Conservation (phyloP, 1,140 invertebrate genomes). For the Camponotus floridanus region DNA sequence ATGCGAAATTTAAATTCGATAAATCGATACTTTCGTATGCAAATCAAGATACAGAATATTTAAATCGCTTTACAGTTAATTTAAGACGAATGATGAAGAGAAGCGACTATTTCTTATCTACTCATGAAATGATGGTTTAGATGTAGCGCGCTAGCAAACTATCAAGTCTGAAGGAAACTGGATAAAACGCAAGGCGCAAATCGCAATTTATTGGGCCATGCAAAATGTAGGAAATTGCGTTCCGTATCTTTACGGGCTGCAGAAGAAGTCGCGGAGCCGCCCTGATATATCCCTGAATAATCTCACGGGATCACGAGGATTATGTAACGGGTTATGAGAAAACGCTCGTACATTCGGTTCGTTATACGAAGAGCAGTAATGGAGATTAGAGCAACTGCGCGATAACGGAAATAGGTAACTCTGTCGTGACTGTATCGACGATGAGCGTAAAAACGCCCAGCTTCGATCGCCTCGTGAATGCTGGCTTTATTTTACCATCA, state of each 20-base stretch:
- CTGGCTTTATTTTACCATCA: constrained; percentile 36
- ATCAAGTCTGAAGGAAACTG: constrained; percentile 20
- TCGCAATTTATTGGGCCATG: constrained; percentile 51
- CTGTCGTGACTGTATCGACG: constrained; percentile 13
- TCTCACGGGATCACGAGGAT: constrained; percentile 28
- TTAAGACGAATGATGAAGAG: constrained; percentile 28
- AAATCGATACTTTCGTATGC: background rate
- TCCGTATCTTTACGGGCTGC: constrained; percentile 50
- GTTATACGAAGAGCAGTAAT: constrained; percentile 11
- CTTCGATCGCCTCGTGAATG: constrained; percentile 30
- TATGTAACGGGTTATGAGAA: constrained; percentile 46
- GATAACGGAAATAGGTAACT: constrained; percentile 64
- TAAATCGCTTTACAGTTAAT: constrained; percentile 48
- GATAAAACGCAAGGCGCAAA: constrained; percentile 31
- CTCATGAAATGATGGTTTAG: constrained; percentile 36
- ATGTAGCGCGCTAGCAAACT: constrained; percentile 9
- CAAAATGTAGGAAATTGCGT: constrained; percentile 48
- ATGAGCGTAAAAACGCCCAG: background rate
- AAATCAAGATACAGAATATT: background rate
- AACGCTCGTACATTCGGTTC: constrained; percentile 29
- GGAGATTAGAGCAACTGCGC: constrained; percentile 25
- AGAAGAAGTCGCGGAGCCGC: constrained; percentile 22
- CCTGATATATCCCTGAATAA: constrained; percentile 37
- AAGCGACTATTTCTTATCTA: constrained; percentile 42
- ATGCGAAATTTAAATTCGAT: background rate